phyloP scores from a whole-genome alignment of 2,888 invertebrate species.

The Torymus aiolomorphi region DNA sequence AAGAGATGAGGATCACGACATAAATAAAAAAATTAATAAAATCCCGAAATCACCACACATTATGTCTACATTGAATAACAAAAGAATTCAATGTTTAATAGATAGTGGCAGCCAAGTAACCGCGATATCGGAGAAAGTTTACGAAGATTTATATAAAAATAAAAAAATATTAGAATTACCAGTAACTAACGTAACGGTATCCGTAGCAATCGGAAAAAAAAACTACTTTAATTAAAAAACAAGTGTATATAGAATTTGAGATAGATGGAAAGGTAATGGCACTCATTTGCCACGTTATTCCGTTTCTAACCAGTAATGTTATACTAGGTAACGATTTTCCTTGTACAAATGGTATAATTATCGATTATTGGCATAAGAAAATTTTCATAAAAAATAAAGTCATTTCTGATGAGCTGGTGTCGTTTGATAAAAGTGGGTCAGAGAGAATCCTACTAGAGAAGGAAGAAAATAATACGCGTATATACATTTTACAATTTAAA shows the following conservation, averaged over 20 bases:
- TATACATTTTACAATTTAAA: background rate
- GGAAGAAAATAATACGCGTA: background rate
- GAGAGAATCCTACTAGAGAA: no score
- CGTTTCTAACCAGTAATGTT: background rate
- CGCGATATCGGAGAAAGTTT: constrained; percentile 15
- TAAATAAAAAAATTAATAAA: background rate
- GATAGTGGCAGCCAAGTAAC: no score
- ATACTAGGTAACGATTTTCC: background rate
- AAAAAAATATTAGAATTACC: background rate
- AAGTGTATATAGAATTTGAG: background rate
- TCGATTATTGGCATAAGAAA: background rate
- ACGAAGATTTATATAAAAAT: background rate
- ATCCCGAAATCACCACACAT: background rate
- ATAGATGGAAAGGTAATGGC: background rate
- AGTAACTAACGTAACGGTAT: background rate
- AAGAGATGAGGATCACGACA: background rate
- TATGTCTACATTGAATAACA: background rate
- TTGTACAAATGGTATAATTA: background rate
- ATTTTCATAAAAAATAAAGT: background rate
- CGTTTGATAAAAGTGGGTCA: background rate
- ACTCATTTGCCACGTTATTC: background rate
- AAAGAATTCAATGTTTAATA: background rate
- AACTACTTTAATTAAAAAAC: background rate
- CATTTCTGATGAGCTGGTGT: background rate
- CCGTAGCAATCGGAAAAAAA: background rate